Evolutionary conservation across 2,888 invertebrate species (phyloP).

Genomic region (Allygus modestus): DNA sequence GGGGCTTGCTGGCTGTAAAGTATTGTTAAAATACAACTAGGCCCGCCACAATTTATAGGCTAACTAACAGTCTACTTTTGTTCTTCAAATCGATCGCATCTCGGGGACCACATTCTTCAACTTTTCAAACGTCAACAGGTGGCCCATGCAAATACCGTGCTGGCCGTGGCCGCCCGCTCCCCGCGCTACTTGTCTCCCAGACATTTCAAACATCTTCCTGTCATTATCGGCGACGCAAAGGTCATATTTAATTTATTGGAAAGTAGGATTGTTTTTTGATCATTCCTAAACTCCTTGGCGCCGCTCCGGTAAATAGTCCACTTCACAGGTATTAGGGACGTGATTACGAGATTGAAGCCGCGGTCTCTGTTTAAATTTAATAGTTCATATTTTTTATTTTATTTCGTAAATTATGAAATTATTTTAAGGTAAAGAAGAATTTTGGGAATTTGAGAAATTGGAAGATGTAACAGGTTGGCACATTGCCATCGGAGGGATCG

Average conservation of each 20-base stretch:
- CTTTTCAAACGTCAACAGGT: slow-evolving; percentile 55
- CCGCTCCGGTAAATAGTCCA: background rate
- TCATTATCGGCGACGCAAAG: slow-evolving; percentile 3
- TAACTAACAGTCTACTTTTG: slow-evolving; percentile 59
- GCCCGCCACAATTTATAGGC: slow-evolving; percentile 57
- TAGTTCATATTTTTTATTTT: background rate
- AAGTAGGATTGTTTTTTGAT: slow-evolving; percentile 31
- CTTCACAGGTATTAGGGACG: background rate
- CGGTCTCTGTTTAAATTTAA: too few relatives aligned
- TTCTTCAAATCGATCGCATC: slow-evolving; percentile 58
- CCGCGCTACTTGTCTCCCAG: background rate
- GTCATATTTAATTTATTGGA: slow-evolving; percentile 54
- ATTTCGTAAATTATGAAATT: background rate
- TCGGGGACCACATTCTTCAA: slow-evolving; percentile 54
- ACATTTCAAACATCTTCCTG: slow-evolving; percentile 3
- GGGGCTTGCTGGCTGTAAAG: slow-evolving; percentile 22
- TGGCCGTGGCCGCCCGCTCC: background rate
- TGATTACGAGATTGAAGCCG: background rate
- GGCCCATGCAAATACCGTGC: slow-evolving; percentile 43
- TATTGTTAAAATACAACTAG: slow-evolving; percentile 57
- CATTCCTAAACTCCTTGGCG: background rate
- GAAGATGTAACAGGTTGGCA: too few relatives aligned
- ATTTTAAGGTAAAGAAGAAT: background rate
- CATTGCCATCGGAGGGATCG: too few relatives aligned
- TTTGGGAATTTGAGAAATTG: background rate